phyloP scores from a whole-genome alignment of 2,113 vertebrate species.

The Arothron firmamentum region DNA sequence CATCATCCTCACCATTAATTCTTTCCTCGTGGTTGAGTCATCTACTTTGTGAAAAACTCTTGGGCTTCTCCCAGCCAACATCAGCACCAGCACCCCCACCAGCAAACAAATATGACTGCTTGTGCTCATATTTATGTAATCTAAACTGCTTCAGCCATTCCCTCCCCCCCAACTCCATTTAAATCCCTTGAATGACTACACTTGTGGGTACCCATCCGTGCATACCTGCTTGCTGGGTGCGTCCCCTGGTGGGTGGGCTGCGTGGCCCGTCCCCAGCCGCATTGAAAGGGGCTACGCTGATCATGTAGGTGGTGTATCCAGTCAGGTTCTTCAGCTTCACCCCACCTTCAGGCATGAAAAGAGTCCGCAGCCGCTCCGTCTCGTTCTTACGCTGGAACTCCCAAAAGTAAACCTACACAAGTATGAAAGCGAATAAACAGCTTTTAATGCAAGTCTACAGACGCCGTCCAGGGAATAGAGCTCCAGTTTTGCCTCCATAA shows the following conservation, averaged over 20 bases:
- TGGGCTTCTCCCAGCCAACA: conserved; percentile 27
- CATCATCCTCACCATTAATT: conserved; percentile 51
- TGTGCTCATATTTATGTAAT: neutral
- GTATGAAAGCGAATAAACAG: conserved; percentile 16
- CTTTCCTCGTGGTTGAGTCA: conserved; percentile 37
- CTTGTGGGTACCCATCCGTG: neutral
- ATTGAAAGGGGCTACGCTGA: conserved; percentile 91
- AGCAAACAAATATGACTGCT: conserved; percentile 18
- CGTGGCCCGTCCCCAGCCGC: conserved; percentile 90
- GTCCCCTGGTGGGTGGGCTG: conserved; percentile 78
- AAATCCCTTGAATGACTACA: neutral
- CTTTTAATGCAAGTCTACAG: conserved; percentile 16
- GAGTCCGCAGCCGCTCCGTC: conserved; percentile 81
- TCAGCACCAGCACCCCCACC: conserved; percentile 35
- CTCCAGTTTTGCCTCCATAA: conserved; percentile 26
- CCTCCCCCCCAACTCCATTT: neutral
- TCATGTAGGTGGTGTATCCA: conserved; percentile 90
- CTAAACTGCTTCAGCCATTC: no score
- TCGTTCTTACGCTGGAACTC: conserved; percentile 84
- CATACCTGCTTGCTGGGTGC: conserved; percentile 93
- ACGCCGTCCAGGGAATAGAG: conserved; percentile 18
- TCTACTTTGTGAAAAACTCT: conserved; percentile 29
- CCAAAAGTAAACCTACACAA: conserved; percentile 89
- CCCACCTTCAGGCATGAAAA: conserved; percentile 87
- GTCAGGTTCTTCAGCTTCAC: conserved; percentile 96